Conservation (phyloP, 2,797 vertebrate species). For the Melopsittacus undulatus region DNA sequence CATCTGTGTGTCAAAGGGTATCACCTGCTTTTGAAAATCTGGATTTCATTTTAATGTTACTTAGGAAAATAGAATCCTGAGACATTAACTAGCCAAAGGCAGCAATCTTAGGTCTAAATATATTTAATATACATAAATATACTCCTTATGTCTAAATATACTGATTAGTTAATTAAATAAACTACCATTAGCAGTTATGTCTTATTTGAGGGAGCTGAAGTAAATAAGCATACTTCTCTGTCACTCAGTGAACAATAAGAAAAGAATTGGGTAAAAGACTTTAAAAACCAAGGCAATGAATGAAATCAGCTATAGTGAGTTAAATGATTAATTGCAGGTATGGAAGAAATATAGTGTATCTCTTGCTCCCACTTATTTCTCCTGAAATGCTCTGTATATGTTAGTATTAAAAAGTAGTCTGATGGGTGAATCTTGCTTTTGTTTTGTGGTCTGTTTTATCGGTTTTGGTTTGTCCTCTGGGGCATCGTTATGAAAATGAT, state of each 20-base stretch:
- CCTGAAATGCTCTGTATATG: neutral
- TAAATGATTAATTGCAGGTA: neutral
- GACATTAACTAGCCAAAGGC: neutral
- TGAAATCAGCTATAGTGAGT: neutral
- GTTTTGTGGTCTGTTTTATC: neutral
- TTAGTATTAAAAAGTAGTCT: neutral
- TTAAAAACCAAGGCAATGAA: neutral
- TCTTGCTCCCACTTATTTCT: neutral
- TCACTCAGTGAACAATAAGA: neutral
- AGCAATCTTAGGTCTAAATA: neutral
- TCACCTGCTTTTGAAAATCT: neutral
- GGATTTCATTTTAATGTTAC: neutral
- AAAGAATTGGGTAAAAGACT: neutral
- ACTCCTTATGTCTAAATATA: neutral
- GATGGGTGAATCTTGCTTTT: neutral
- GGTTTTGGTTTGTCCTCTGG: neutral
- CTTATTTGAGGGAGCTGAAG: neutral
- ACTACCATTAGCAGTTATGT: neutral
- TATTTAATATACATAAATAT: neutral
- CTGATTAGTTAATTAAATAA: constrained; percentile 7
- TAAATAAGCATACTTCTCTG: neutral
- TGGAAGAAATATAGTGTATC: neutral
- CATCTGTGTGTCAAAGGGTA: neutral
- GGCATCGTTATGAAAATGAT: neutral
- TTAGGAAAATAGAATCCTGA: neutral